These are phyloP conservation scores for Syngnathus floridae DNA, from an alignment of 2,113 vertebrate genomes.

Conservation along the genomic window DNA sequence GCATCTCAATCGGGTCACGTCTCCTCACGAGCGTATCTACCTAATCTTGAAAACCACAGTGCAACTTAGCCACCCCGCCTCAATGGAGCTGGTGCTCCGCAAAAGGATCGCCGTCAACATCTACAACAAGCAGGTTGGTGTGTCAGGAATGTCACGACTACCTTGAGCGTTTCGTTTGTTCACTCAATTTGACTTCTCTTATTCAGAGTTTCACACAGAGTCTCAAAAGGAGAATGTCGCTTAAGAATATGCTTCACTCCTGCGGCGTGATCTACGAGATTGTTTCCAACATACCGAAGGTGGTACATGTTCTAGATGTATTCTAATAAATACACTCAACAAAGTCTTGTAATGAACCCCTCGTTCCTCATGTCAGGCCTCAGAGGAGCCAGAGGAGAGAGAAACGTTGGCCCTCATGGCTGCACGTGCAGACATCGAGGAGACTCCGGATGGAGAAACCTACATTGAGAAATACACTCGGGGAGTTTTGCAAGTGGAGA, in stretches of 20 bases:
- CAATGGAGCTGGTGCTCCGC: constrained; percentile 90
- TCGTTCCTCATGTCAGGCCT: constrained; percentile 72
- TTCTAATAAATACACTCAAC: neutral
- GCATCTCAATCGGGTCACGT: constrained; percentile 88
- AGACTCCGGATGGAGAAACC: constrained; percentile 81
- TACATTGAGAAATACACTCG: constrained; percentile 96
- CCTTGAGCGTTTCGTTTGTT: neutral
- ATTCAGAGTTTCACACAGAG: constrained; percentile 95
- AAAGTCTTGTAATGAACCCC: neutral
- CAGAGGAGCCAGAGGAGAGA: constrained; percentile 92
- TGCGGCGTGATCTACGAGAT: constrained; percentile 95
- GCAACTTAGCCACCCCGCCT: constrained; percentile 93
- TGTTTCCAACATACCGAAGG: constrained; percentile 98
- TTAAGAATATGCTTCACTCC: constrained; percentile 85
- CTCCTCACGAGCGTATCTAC: constrained; percentile 89
- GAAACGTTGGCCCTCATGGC: constrained; percentile 95
- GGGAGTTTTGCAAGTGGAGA: constrained; percentile 90
- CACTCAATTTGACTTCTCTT: neutral
- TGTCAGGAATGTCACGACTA: neutral
- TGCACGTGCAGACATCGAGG: constrained; percentile 81
- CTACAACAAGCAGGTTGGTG: constrained; percentile 91
- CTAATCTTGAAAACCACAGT: constrained; percentile 90
- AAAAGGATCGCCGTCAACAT: constrained; percentile 95
- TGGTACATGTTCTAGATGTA: constrained; percentile 39
- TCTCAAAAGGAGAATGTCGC: constrained; percentile 91